These are phyloP conservation scores for Eulemur rufifrons DNA, from an alignment of 2,113 vertebrate species.

Conservation along the genomic window DNA sequence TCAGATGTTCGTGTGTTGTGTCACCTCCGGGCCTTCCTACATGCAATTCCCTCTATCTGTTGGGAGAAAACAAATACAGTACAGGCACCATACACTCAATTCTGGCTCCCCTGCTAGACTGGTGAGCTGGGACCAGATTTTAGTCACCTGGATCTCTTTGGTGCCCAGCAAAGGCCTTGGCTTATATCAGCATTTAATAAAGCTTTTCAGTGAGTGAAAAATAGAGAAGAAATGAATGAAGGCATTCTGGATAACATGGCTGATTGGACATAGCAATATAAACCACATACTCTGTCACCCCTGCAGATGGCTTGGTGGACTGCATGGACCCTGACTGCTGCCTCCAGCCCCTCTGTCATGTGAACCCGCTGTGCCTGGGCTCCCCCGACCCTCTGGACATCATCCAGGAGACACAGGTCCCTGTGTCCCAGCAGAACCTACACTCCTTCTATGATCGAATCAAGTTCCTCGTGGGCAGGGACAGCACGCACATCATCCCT, in stretches of 20 bases:
- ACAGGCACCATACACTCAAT: too few species aligned
- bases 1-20: not conserved
- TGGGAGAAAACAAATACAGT: too few species aligned
- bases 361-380: constrained; percentile 92
- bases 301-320: constrained; percentile 94
- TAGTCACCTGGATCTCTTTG: not conserved
- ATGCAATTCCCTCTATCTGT: not conserved
- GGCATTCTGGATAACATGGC: not conserved
- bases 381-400: constrained; percentile 97
- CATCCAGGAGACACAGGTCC: constrained; percentile 95
- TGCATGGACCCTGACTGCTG: constrained; percentile 99
- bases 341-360: constrained; percentile 93
- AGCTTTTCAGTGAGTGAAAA: not conserved
- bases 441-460: constrained; percentile 95
- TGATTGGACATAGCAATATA: not conserved
- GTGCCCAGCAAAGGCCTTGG: not conserved
- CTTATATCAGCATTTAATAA: not conserved
- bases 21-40: not conserved
- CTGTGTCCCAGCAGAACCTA: constrained; percentile 88
- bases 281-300: constrained; percentile 46
- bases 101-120: not conserved
- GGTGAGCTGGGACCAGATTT: not conserved
- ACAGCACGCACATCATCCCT: constrained; percentile 94
- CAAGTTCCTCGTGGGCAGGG: constrained; percentile 94
- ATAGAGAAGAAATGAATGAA: not conserved